A percentile compares a stretch with the other conserved stretches of the same genome.
These are phyloP conservation scores for Bombylius major DNA, from an alignment of 2,888 invertebrate genomes.

Conservation along the genomic window DNA sequence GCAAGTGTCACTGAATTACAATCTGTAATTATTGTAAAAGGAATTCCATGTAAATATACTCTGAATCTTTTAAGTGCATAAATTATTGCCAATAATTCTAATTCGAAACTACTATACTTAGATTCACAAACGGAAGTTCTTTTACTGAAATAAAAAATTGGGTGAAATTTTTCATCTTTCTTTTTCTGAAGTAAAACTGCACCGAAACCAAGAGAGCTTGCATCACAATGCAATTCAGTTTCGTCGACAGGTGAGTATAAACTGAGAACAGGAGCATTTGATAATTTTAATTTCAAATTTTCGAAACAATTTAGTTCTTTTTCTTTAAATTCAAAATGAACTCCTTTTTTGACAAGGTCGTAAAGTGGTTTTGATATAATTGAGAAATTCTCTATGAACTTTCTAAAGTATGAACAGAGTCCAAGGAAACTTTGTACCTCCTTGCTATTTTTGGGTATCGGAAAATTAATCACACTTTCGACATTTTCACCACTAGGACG, in stretches of 20 bases:
- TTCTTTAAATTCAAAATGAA: neutral
- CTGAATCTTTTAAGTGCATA: constrained; percentile 18
- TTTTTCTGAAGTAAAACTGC: no score
- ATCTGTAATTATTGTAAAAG: constrained; percentile 21
- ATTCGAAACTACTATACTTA: constrained; percentile 21
- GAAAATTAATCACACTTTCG: neutral
- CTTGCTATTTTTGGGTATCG: neutral
- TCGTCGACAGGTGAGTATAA: neutral
- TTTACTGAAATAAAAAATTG: constrained; percentile 21
- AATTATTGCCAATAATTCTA: constrained; percentile 20
- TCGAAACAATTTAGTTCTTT: neutral
- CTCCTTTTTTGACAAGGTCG: neutral
- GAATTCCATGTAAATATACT: constrained; percentile 17
- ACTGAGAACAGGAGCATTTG: neutral
- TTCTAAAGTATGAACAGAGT: neutral
- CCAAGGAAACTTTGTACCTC: neutral
- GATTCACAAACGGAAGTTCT: constrained; percentile 17
- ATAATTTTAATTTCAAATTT: neutral
- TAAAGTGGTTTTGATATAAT: neutral
- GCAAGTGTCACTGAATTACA: no score
- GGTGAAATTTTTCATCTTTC: constrained; percentile 5
- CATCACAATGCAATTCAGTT: neutral
- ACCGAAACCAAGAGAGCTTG: neutral
- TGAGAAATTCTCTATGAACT: neutral
- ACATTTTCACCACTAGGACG: neutral